phyloP scores from a whole-genome alignment of 1,140 invertebrate species.

The Drosophila trapezifrons region DNA sequence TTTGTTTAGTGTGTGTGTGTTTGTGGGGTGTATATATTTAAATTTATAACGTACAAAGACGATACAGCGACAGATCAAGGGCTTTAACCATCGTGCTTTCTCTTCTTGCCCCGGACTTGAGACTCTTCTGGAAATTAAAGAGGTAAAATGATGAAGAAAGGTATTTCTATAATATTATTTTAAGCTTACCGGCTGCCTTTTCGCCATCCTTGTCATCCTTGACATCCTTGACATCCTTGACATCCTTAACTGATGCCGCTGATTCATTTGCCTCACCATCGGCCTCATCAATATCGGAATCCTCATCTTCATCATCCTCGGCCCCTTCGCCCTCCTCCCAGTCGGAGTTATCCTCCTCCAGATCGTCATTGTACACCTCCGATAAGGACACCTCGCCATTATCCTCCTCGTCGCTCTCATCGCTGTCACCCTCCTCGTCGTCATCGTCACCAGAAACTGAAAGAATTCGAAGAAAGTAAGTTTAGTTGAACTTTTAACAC shows the following conservation, averaged over 20 bases:
- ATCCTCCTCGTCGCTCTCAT: constrained; percentile 85
- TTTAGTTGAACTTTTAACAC: not conserved
- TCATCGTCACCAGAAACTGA: constrained; percentile 86
- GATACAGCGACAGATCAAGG: constrained; percentile 57
- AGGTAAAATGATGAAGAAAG: not conserved
- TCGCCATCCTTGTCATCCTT: constrained; percentile 59
- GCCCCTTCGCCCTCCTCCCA: constrained; percentile 78
- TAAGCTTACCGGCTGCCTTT: constrained; percentile 50
- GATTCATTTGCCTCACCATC: constrained; percentile 77
- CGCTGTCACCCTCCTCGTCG: constrained; percentile 85
- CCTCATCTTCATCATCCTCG: constrained; percentile 84
- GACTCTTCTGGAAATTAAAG: constrained; percentile 81
- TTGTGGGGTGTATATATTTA: constrained; percentile 52
- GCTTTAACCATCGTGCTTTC: constrained; percentile 87
- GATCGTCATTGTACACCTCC: constrained; percentile 81
- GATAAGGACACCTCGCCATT: constrained; percentile 84
- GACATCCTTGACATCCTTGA: constrained; percentile 64
- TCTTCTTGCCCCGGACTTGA: constrained; percentile 88
- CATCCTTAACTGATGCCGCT: constrained; percentile 56
- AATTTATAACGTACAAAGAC: constrained; percentile 78
- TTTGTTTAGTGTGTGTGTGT: constrained; percentile 49
- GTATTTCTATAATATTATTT: not conserved
- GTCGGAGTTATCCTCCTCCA: constrained; percentile 83
- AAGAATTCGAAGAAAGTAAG: constrained; percentile 30
- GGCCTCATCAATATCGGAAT: constrained; percentile 85